These are phyloP conservation scores for Peromyscus eremicus DNA, from an alignment of 2,797 vertebrate genomes.

Conservation along the genomic window DNA sequence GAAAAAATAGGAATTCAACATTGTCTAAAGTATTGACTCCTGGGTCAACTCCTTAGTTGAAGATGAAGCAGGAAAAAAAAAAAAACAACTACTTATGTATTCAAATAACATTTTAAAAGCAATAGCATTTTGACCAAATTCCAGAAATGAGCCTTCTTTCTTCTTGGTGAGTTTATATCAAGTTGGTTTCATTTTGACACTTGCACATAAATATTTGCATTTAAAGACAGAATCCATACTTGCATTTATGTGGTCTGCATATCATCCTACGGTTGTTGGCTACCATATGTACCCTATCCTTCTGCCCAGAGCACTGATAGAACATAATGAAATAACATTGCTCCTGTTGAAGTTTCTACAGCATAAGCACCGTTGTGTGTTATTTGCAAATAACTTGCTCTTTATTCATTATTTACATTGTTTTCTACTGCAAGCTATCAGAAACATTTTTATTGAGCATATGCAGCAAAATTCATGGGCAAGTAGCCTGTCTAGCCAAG, in stretches of 20 bases:
- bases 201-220: background rate
- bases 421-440: background rate
- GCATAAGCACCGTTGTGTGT: background rate
- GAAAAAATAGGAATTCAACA: background rate
- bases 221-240: background rate
- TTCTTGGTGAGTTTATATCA: background rate
- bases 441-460: slow-evolving; percentile 1
- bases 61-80: background rate
- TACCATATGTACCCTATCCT: background rate
- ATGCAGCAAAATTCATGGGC: slow-evolving; percentile 78
- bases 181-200: background rate
- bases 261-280: background rate
- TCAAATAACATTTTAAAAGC: background rate
- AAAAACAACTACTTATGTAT: background rate
- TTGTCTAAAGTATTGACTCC: background rate
- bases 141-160: background rate
- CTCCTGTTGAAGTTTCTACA: background rate
- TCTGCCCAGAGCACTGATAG: background rate
- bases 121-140: background rate
- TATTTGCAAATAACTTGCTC: background rate
- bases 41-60: background rate
- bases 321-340: background rate
- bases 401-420: slow-evolving; percentile 9
- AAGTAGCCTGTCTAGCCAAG: slow-evolving; percentile 70
- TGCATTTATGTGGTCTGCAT: background rate